A percentile compares a stretch with the other conserved stretches of the same genome.
phyloP scores from a whole-genome alignment of 2,888 invertebrate species.

The Microctonus aethiopoides region DNA sequence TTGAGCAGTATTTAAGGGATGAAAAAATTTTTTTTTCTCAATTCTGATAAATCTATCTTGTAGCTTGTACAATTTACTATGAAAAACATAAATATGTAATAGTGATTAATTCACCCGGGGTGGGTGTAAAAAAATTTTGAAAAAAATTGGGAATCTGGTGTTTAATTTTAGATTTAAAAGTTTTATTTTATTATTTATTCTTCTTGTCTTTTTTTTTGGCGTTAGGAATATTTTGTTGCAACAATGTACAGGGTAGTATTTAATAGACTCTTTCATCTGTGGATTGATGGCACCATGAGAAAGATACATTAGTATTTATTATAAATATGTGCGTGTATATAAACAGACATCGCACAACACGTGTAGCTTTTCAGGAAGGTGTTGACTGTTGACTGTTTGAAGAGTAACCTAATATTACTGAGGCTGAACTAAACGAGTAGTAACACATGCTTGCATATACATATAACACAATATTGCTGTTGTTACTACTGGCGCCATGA shows the following conservation, averaged over 20 bases:
- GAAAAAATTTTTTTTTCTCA: not conserved
- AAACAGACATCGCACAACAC: conserved; percentile 45
- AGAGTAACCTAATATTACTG: conserved; percentile 65
- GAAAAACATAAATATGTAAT: not conserved
- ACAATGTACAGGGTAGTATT: not conserved
- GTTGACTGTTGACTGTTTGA: conserved; percentile 62
- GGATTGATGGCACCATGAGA: not conserved
- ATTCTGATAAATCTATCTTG: not conserved
- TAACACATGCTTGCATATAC: not conserved
- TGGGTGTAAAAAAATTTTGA: not conserved
- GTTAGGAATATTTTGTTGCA: not conserved
- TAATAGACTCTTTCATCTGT: conserved; percentile 1
- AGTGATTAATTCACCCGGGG: not conserved
- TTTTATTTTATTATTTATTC: too few species aligned
- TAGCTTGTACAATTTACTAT: not conserved
- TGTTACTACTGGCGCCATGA: conserved; percentile 15
- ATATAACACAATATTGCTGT: not conserved
- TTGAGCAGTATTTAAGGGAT: not conserved
- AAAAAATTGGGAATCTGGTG: too few species aligned
- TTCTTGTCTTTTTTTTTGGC: not conserved
- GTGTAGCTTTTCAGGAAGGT: conserved; percentile 62
- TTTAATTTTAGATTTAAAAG: too few species aligned
- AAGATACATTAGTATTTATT: not conserved
- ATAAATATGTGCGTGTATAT: not conserved
- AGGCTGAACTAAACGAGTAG: conserved; percentile 25